phyloP scores from a whole-genome alignment of 1,140 invertebrate genomes.

The Drosophila oshimai region DNA sequence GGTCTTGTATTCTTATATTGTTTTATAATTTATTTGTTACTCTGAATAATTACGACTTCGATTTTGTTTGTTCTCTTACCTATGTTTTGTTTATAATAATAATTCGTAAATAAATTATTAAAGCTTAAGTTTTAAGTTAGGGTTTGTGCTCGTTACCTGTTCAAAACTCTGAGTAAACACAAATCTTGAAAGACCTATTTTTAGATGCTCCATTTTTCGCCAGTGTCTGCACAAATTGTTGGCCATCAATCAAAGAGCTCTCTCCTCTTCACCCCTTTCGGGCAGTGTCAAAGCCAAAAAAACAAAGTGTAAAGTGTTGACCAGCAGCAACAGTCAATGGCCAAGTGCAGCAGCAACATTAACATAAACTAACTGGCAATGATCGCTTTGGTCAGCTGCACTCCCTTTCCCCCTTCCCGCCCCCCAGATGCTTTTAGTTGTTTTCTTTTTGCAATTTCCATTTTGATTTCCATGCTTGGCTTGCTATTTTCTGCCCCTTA shows the following conservation, averaged over 20 bases:
- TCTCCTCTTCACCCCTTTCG: conserved; percentile 2
- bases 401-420: conserved; percentile 1
- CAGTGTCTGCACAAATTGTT: conserved; percentile 35
- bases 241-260: conserved; percentile 56
- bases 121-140: too few relatives aligned
- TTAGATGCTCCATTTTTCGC: neutral
- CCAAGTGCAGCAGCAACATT: conserved; percentile 44
- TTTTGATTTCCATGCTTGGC: conserved; percentile 67
- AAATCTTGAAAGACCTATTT: neutral
- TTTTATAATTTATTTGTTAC: too few relatives aligned
- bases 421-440: conserved; percentile 31
- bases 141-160: too few relatives aligned
- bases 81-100: too few relatives aligned
- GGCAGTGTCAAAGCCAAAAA: conserved; percentile 62
- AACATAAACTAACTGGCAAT: conserved; percentile 35
- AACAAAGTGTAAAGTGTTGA: neutral
- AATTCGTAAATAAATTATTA: too few relatives aligned
- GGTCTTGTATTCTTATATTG: too few relatives aligned
- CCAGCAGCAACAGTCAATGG: conserved; percentile 38
- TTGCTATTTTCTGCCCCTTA: conserved; percentile 14
- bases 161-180: too few relatives aligned
- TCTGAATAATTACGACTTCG: too few relatives aligned
- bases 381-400: conserved; percentile 65
- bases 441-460: conserved; percentile 54
- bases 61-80: too few relatives aligned